Conservation (phyloP, 2,888 invertebrate species). For the Meiosimyza decipiens region DNA sequence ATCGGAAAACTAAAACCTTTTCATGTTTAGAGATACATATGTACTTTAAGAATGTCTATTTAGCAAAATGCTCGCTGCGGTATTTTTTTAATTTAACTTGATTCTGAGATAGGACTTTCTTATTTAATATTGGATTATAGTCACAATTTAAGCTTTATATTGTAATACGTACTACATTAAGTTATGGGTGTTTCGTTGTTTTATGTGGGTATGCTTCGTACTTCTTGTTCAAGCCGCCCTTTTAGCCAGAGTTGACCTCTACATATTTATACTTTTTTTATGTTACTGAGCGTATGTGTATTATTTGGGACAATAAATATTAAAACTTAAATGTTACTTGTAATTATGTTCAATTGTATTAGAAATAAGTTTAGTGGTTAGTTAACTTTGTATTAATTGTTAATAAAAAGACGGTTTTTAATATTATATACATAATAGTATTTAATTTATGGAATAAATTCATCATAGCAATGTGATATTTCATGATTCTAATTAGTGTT, state of each 20-base stretch:
- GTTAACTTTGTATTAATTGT: not conserved
- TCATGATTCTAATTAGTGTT: no score
- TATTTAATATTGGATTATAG: not conserved
- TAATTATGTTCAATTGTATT: not conserved
- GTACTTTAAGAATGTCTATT: not conserved
- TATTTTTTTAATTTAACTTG: not conserved
- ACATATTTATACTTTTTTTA: not conserved
- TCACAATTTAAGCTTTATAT: slow-evolving; percentile 19
- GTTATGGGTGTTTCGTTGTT: slow-evolving; percentile 9
- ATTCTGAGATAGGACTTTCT: not conserved
- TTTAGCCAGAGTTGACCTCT: slow-evolving; percentile 37
- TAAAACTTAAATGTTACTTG: not conserved
- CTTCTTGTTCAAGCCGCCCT: slow-evolving; percentile 8
- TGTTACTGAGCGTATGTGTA: not conserved
- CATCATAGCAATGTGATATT: no score
- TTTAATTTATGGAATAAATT: no score
- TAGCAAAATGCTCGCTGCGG: not conserved
- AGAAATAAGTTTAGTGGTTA: no score
- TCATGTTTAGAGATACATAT: not conserved
- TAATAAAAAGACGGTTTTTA: slow-evolving; percentile 8
- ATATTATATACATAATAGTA: not conserved
- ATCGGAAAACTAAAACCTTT: not conserved
- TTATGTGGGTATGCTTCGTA: not conserved
- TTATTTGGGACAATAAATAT: not conserved
- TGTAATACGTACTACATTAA: not conserved